Evolutionary conservation across 2,113 vertebrate species (phyloP), one percentile per base, ranked within the genome.

Genomic region (Anguilla japonica): DNA sequence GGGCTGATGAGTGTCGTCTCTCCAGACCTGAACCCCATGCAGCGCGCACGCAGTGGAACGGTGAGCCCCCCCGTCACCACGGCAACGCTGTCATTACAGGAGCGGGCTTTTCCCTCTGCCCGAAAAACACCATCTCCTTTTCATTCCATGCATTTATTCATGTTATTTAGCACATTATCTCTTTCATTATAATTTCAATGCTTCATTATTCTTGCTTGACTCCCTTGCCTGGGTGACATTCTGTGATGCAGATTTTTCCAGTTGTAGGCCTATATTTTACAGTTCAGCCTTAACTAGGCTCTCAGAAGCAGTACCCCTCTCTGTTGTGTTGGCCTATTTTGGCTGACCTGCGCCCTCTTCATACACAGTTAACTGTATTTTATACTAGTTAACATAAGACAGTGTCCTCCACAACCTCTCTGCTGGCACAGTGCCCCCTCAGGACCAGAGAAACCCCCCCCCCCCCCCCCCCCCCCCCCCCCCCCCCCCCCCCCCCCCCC

Each of bases 1-100:
- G 98, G 98, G 26, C 96, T 99, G 11, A 98, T 98, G 98, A 99
- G 98, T n/a, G n/a, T n/a, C 90, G 95, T 97, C 0, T 97, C 98
- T 3, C 71, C 98, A 0, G 98, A 98, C 0, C 92, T 99, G 87
- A 96, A 96, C 91, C 98, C 98, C 0, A 93, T 98, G 91, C 98
- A 98, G 90, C 94, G 98, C 13, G 95, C 96, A 0, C 94, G 97
- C n/a, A 99, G 98, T 60, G 98, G 98, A 94, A 99, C 98, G 11
- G 98, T 99, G 95, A 96, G 98, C 96, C 43, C 4, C n/a, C 53
- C 8, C 15, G 5, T 16, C 50, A 34, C 8, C 71, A 67, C 60
- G 22, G 22, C 60, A 67, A 20, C 20, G 22, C 60, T 3, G 60
- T 11, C 60, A 67, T 20, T 6, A 26, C 20, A 6, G 60, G 60